Percentiles rank a stretch among this genome's conserved stretches.
These are phyloP conservation scores for Alloplasta piceator DNA, from an alignment of 2,888 invertebrate genomes.

Conservation along the genomic window DNA sequence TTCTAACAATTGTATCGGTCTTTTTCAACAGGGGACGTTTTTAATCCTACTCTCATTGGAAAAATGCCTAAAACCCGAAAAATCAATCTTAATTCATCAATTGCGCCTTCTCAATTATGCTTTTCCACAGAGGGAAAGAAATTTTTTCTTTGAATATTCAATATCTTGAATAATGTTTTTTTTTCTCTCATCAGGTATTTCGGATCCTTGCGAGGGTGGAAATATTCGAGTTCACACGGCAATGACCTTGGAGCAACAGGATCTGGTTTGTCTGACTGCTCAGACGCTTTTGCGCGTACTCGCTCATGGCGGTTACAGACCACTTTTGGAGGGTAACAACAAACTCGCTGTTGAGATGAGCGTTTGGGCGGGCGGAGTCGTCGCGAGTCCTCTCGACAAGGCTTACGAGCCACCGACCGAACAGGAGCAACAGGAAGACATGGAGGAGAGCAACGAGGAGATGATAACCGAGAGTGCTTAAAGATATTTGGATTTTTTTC, in stretches of 20 bases:
- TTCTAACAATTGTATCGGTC: no score
- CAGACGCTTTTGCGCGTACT: slow-evolving; percentile 96
- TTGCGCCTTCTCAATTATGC: no score
- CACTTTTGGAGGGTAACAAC: slow-evolving; percentile 89
- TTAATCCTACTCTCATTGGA: no score
- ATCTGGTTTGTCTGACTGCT: slow-evolving; percentile 96
- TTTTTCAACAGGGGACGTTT: no score
- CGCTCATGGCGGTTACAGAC: slow-evolving; percentile 96
- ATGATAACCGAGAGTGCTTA: slow-evolving; percentile 85
- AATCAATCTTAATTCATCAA: no score
- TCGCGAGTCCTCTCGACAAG: slow-evolving; percentile 96
- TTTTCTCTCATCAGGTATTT: slow-evolving; percentile 85
- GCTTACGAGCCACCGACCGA: slow-evolving; percentile 93
- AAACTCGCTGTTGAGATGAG: slow-evolving; percentile 95
- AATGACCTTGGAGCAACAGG: slow-evolving; percentile 95
- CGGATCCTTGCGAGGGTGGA: slow-evolving; percentile 97
- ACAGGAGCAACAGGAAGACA: slow-evolving; percentile 89
- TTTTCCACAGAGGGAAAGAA: no score
- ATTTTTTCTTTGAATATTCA: neutral
- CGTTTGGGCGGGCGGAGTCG: slow-evolving; percentile 96
- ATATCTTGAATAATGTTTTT: no score
- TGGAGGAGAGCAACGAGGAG: slow-evolving; percentile 88
- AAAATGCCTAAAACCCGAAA: no score
- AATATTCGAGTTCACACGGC: slow-evolving; percentile 95
- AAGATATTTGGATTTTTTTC: slow-evolving; percentile 20